Evolutionary conservation across 2,888 invertebrate species (phyloP), one percentile per base, ranked within the genome.

Genomic region (Eledona agricola): DNA sequence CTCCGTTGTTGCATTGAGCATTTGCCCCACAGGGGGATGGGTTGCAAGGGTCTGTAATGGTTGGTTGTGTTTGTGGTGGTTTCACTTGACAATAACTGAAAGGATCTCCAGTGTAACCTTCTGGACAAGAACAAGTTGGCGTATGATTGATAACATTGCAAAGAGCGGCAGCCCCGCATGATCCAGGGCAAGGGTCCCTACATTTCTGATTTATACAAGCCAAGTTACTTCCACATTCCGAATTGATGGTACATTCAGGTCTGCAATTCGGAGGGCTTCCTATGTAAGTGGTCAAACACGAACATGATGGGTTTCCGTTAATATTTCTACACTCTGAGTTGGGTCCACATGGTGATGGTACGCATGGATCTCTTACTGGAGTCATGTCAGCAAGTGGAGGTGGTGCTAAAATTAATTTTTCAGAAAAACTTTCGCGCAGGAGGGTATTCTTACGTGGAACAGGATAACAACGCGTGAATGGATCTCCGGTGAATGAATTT

Each of bases 121-220:
- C 77, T n/a, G 80, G 71, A 69, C 87, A 87, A 32, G 81, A 81
- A 69, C 87, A 87, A 40, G 84, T 83, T 0, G 86, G 83, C 51
- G 81, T 83, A 67, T 87, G 87, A 63, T 85, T 84, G 13, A 84
- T 81, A 5, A 86, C 85, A 66, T 79, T 80, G 65, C 87, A 87
- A 55, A 79, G 72, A 17, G 86, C 85, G 66, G 80, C 80, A 2
- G 79, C 70, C 11, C 86, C 86, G 63, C 86, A 87, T 2, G 80
- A 81, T 34, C 84, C 84, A 19, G 81, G 80, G 62, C 87, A 87
- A 20, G 86, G 86, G 72, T 87, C 83, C 7, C 70, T 73, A 66
- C 87, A 88, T 69, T 84, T 84, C 64, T 83, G 71, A 34, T 66
- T 60, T 4, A 77, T 77, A 67, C 83, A 83, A 25, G 79, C 81